These are phyloP conservation scores for Drosophila pruinosa DNA, from an alignment of 1,140 invertebrate genomes.

Conservation along the genomic window DNA sequence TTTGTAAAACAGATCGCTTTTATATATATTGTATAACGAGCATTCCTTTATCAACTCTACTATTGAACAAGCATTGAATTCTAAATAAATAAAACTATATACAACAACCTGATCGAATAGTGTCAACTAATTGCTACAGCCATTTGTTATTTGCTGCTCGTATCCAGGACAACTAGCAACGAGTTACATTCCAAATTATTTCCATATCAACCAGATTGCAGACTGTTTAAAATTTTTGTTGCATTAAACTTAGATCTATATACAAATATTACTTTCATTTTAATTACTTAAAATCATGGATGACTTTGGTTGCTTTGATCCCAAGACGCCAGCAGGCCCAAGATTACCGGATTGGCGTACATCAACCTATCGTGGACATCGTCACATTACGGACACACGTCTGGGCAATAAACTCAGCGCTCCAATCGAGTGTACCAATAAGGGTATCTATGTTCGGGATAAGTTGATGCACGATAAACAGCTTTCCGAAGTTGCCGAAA, in stretches of 20 bases:
- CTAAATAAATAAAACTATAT: constrained; percentile 54
- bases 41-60: constrained; percentile 68
- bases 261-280: constrained; percentile 1
- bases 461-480: constrained; percentile 53
- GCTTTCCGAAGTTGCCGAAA: constrained; percentile 45
- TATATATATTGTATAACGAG: constrained; percentile 57
- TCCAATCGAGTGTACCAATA: constrained; percentile 40
- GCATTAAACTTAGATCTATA: background rate
- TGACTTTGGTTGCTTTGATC: constrained; percentile 72
- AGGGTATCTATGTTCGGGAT: constrained; percentile 57
- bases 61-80: constrained; percentile 63
- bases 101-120: constrained; percentile 39
- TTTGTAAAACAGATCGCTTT: constrained; percentile 73
- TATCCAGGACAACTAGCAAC: constrained; percentile 42
- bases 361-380: constrained; percentile 63
- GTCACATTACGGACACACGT: constrained; percentile 59
- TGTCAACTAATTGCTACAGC: constrained; percentile 28
- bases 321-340: constrained; percentile 50
- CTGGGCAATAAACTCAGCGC: constrained; percentile 53
- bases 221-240: constrained; percentile 9
- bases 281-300: constrained; percentile 50
- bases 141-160: background rate
- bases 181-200: constrained; percentile 14
- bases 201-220: constrained; percentile 12
- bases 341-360: constrained; percentile 64